Evolutionary conservation across 2,797 vertebrate genomes (phyloP).

Genomic region (Meriones psammophilus): DNA sequence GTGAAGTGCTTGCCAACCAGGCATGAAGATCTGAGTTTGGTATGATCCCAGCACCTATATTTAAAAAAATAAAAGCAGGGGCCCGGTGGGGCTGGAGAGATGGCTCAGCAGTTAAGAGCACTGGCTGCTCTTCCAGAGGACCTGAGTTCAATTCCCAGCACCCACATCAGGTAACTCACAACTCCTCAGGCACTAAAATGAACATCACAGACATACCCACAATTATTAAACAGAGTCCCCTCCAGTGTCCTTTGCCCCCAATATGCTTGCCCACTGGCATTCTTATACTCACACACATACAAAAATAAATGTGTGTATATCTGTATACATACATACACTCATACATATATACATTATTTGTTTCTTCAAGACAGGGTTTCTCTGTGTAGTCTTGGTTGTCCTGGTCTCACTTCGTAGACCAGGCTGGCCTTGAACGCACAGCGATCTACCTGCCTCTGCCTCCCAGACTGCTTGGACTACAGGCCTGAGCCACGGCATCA

Average conservation of each 20-base stretch:
- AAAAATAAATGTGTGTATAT: not conserved
- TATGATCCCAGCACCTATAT: not conserved
- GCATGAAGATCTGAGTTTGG: not conserved
- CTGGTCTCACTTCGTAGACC: too few species aligned
- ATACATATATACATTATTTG: too few species aligned
- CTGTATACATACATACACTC: too few species aligned
- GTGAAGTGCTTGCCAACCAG: not conserved
- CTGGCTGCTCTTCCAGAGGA: too few species aligned
- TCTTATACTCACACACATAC: not conserved
- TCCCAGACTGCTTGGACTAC: too few species aligned
- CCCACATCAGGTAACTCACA: not conserved
- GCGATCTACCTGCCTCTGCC: too few species aligned
- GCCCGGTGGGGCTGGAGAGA: not conserved
- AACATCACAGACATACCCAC: not conserved
- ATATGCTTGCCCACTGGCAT: not conserved
- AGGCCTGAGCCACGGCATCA: too few species aligned
- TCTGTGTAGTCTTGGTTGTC: too few species aligned
- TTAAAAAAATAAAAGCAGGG: not conserved
- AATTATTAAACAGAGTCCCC: not conserved
- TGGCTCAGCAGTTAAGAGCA: too few species aligned
- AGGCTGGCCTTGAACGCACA: too few species aligned
- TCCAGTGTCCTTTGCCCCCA: not conserved
- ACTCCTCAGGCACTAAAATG: not conserved
- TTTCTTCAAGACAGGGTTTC: too few species aligned
- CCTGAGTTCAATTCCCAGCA: not conserved